phyloP scores from a whole-genome alignment of 2,797 vertebrate genomes.

The Danionella dracula region DNA sequence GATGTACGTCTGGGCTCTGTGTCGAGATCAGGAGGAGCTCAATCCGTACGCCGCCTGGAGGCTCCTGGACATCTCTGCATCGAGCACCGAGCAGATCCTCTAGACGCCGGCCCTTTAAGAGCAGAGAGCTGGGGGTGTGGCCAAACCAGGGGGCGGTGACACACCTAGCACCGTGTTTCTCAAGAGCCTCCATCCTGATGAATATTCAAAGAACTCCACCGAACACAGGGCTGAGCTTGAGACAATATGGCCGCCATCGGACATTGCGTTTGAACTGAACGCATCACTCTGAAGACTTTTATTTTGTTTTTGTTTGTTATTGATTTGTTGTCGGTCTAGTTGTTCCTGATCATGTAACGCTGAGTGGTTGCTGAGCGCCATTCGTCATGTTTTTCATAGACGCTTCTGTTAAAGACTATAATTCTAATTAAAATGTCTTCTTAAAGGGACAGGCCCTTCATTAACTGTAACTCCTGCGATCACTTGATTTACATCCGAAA shows the following conservation, averaged over 20 bases:
- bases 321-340: not conserved
- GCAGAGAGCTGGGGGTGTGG: not conserved
- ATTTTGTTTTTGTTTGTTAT: not conserved
- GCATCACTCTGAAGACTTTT: conserved; percentile 3
- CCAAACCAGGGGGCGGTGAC: not conserved
- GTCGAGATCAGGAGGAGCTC: conserved; percentile 91
- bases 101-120: conserved; percentile 55
- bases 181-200: not conserved
- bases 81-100: conserved; percentile 89
- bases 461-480: too few species aligned
- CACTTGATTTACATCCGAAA: too few species aligned
- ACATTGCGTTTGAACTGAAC: not conserved
- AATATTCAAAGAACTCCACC: not conserved
- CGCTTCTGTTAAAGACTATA: too few species aligned
- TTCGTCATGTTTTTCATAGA: not conserved
- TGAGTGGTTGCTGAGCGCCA: not conserved
- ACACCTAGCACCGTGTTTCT: not conserved
- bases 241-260: not conserved
- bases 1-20: conserved; percentile 94
- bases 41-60: conserved; percentile 91
- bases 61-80: conserved; percentile 88
- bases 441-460: too few species aligned
- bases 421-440: too few species aligned
- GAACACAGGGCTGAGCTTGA: not conserved
- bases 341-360: not conserved